Conservation (phyloP, 1,140 invertebrate species). For the Holcopasites calliopsidis region DNA sequence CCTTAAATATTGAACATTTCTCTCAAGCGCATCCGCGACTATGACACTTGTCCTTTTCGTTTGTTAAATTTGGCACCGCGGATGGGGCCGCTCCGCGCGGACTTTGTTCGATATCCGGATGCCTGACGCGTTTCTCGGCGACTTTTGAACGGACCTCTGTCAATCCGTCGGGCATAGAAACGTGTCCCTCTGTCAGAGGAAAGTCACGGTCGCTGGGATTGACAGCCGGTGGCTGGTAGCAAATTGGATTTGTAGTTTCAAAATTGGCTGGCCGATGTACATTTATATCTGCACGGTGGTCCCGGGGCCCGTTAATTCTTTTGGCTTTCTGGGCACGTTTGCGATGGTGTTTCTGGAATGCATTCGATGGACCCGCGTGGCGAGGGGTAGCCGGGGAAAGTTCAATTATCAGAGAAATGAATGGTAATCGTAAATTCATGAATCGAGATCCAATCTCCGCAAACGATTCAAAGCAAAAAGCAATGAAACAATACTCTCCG, state of each 20-base stretch:
- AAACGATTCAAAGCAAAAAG: not conserved
- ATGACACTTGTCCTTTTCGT: conserved; percentile 76
- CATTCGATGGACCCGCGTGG: too few relatives aligned
- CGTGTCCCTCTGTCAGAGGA: not conserved
- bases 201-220: conserved; percentile 13
- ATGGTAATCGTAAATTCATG: too few relatives aligned
- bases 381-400: too few relatives aligned
- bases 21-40: conserved; percentile 68
- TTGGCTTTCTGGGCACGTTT: not conserved
- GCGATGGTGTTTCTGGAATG: too few relatives aligned
- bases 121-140: conserved; percentile 4
- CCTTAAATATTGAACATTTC: too few relatives aligned
- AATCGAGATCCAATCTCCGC: too few relatives aligned
- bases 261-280: not conserved
- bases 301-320: not conserved
- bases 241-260: not conserved
- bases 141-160: not conserved
- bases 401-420: too few relatives aligned
- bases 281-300: too few relatives aligned
- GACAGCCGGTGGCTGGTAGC: not conserved
- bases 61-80: conserved; percentile 74
- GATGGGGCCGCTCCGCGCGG: conserved; percentile 39
- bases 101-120: conserved; percentile 33
- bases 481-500: not conserved
- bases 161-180: not conserved